These are phyloP conservation scores for Linyphia triangularis DNA, from an alignment of 2,888 invertebrate genomes.

Conservation along the genomic window DNA sequence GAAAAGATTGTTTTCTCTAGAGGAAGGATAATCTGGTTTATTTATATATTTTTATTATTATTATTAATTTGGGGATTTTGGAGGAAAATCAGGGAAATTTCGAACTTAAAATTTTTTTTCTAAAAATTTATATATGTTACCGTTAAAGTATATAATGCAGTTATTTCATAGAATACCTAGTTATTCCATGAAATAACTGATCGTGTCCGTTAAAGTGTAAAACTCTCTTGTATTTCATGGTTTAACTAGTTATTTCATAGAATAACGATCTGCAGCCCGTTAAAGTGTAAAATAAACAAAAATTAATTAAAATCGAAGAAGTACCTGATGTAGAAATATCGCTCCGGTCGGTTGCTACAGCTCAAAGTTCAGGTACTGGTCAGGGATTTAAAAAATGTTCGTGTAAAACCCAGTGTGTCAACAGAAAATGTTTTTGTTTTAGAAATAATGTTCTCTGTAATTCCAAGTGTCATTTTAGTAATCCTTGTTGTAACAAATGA, in stretches of 20 bases:
- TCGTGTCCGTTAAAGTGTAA: constrained; percentile 71
- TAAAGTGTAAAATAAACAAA: too few species aligned
- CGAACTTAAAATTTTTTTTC: too few species aligned
- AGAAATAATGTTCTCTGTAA: too few species aligned
- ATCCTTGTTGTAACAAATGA: constrained; percentile 64
- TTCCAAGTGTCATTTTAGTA: too few species aligned
- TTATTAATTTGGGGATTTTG: too few species aligned
- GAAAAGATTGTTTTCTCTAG: too few species aligned
- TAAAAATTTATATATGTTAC: constrained; percentile 54
- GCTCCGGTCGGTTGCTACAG: constrained; percentile 57
- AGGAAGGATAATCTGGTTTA: too few species aligned
- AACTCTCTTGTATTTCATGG: constrained; percentile 67
- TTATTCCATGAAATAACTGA: constrained; percentile 66
- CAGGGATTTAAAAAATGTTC: constrained; percentile 62
- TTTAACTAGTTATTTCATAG: constrained; percentile 67
- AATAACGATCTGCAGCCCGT: too few species aligned
- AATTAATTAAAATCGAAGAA: constrained; percentile 6
- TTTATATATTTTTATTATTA: too few species aligned
- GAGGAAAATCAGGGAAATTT: too few species aligned
- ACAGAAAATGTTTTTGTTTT: constrained; percentile 61
- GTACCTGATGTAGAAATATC: constrained; percentile 42
- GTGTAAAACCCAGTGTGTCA: constrained; percentile 67
- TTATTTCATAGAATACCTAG: constrained; percentile 57
- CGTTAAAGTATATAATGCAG: constrained; percentile 65
- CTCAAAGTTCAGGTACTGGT: constrained; percentile 61